Conservation (phyloP, 2,797 vertebrate species). For the Clamator glandarius region DNA sequence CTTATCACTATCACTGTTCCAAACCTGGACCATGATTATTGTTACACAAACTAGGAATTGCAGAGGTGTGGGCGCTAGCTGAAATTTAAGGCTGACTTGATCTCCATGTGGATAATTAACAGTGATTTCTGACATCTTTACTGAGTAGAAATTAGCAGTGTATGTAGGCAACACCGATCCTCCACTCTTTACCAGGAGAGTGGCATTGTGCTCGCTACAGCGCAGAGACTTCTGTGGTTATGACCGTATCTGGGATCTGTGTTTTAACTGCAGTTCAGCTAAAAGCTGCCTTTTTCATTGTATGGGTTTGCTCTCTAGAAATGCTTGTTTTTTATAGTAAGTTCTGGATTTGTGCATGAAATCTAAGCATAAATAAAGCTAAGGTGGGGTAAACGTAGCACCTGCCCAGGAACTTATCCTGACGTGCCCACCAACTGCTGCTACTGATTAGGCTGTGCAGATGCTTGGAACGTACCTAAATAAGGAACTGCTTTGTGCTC, state of each 20-base stretch:
- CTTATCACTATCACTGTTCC: neutral
- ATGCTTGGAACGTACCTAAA: neutral
- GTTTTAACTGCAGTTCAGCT: neutral
- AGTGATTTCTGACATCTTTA: neutral
- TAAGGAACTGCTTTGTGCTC: neutral
- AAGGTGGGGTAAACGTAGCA: neutral
- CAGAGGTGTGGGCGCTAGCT: neutral
- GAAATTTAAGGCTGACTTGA: neutral
- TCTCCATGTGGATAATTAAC: neutral
- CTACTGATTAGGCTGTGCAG: neutral
- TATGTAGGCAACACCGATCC: neutral
- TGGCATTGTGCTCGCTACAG: neutral
- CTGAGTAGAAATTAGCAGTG: neutral
- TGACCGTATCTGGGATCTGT: neutral
- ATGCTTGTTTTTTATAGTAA: neutral
- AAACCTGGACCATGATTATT: neutral
- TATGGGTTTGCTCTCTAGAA: neutral
- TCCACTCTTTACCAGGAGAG: accelerated
- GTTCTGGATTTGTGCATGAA: neutral
- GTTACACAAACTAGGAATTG: neutral
- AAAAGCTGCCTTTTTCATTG: neutral
- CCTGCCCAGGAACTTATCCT: neutral
- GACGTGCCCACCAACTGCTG: neutral
- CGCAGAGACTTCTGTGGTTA: neutral
- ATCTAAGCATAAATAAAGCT: neutral